phyloP scores from a whole-genome alignment of 2,797 vertebrate species.

The Enteromius fasciolatus region DNA sequence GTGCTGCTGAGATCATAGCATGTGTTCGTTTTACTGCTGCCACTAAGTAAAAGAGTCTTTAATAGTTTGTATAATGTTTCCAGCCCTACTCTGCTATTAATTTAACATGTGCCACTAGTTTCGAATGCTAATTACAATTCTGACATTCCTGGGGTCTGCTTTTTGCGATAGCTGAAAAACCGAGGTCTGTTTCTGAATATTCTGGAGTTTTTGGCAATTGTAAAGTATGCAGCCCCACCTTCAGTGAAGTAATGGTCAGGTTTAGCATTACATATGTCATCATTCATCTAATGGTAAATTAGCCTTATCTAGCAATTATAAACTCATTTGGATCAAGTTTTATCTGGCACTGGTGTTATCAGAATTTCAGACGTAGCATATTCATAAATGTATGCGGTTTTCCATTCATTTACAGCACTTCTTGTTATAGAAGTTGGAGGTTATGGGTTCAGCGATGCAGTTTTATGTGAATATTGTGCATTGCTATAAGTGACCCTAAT shows the following conservation, averaged over 20 bases:
- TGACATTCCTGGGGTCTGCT: conserved; percentile 22
- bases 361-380: neutral
- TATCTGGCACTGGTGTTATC: conserved; percentile 24
- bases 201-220: conserved; percentile 13
- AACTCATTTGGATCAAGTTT: neutral
- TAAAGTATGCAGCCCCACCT: conserved; percentile 38
- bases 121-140: neutral
- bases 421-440: conserved; percentile 26
- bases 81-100: neutral
- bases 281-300: conserved; percentile 27
- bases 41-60: conserved; percentile 6
- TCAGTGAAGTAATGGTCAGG: conserved; percentile 27
- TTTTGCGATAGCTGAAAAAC: conserved; percentile 10
- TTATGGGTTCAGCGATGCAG: conserved; percentile 4
- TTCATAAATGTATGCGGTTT: neutral
- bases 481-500: neutral
- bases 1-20: conserved; percentile 12
- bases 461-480: conserved; percentile 18
- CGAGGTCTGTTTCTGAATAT: neutral
- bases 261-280: conserved; percentile 19
- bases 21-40: conserved; percentile 20
- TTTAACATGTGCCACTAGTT: neutral
- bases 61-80: conserved; percentile 17
- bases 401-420: conserved; percentile 8
- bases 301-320: conserved; percentile 28